These are phyloP conservation scores for Psix sp. DNA, from an alignment of 1,140 invertebrate genomes.

Conservation along the genomic window DNA sequence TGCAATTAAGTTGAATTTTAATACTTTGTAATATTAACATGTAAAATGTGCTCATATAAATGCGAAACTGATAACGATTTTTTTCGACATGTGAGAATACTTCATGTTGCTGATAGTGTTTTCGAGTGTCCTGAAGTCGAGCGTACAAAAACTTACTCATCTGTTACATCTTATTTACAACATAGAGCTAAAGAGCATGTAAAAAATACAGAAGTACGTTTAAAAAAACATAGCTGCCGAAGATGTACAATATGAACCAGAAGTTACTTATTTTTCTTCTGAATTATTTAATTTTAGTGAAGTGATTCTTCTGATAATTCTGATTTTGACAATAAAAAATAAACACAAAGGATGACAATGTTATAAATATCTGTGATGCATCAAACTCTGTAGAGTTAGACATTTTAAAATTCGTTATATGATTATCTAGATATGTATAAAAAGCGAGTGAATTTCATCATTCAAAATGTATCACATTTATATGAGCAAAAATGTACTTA, in stretches of 20 bases:
- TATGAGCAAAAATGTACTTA: slow-evolving; percentile 5
- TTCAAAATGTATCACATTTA: slow-evolving; percentile 15
- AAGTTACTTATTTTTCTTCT: not conserved
- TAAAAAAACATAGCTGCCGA: not conserved
- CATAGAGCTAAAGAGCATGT: slow-evolving; percentile 11
- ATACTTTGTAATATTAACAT: slow-evolving; percentile 8
- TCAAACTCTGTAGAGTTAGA: not conserved
- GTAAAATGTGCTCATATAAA: slow-evolving; percentile 20
- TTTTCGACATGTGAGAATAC: slow-evolving; percentile 14
- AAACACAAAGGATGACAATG: not conserved
- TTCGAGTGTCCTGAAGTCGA: slow-evolving; percentile 16
- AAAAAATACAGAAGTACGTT: not conserved
- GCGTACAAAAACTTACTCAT: slow-evolving; percentile 10
- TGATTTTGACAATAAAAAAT: not conserved
- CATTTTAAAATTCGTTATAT: slow-evolving; percentile 19
- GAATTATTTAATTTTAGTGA: not conserved
- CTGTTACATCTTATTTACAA: slow-evolving; percentile 6
- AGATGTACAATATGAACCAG: not conserved
- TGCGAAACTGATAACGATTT: slow-evolving; percentile 9
- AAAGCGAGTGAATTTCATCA: slow-evolving; percentile 16
- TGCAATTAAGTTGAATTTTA: not conserved
- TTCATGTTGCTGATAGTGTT: slow-evolving; percentile 2
- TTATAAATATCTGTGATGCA: not conserved
- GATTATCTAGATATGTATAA: slow-evolving; percentile 8
- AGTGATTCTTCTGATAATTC: slow-evolving; percentile 2